Evolutionary conservation across 2,797 vertebrate genomes (phyloP).

Genomic region (Anabacerthia variegaticeps): DNA sequence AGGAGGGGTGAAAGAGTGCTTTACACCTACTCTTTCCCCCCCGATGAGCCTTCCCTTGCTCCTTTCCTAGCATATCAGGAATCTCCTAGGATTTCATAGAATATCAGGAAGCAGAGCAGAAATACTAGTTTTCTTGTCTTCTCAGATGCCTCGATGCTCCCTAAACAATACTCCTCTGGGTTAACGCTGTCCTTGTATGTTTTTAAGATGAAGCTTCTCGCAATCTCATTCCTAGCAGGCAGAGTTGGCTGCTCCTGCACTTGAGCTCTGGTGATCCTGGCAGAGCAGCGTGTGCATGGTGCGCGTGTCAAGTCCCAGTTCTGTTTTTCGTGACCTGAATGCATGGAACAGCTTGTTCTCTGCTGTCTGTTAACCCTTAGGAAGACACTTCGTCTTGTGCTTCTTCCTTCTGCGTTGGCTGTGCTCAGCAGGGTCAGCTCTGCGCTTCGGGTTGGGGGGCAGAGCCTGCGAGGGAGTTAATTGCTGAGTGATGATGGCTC

Average conservation of each 20-base stretch:
- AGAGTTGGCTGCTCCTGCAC: not conserved
- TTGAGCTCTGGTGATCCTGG: not conserved
- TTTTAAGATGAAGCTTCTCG: slow-evolving; percentile 1
- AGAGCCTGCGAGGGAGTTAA: not conserved
- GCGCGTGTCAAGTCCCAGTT: not conserved
- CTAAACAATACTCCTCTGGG: not conserved
- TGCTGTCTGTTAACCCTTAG: slow-evolving; percentile 42
- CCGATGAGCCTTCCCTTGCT: not conserved
- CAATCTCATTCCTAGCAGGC: not conserved
- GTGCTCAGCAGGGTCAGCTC: not conserved
- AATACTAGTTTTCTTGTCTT: not conserved
- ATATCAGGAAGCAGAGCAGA: not conserved
- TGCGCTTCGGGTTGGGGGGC: not conserved
- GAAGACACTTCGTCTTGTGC: not conserved
- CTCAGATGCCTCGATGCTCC: not conserved
- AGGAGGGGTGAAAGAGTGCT: not conserved
- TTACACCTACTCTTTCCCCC: not conserved
- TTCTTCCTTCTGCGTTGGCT: not conserved
- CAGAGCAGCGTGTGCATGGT: not conserved
- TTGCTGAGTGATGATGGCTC: slow-evolving; percentile 40
- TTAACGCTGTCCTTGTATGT: not conserved
- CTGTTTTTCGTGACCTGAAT: slow-evolving; percentile 24
- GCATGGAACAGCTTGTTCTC: slow-evolving; percentile 27
- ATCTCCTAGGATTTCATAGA: not conserved
- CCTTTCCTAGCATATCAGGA: not conserved